These are phyloP conservation scores for Ispidina picta DNA, from an alignment of 2,797 vertebrate genomes.

Conservation along the genomic window DNA sequence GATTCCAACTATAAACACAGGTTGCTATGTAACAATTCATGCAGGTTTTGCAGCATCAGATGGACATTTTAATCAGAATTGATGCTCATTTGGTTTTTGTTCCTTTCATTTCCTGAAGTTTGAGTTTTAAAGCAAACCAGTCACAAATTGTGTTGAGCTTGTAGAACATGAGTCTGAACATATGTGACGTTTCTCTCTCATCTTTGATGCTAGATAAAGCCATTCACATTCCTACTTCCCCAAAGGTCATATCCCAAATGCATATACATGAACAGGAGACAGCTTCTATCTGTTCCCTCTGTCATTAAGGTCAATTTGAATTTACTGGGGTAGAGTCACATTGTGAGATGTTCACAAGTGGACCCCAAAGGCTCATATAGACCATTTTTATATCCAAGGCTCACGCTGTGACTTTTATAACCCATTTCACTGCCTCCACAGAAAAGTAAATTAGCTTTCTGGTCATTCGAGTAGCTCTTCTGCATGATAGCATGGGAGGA, in stretches of 20 bases:
- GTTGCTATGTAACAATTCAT: conserved; percentile 37
- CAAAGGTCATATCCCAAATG: background rate
- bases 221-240: background rate
- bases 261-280: background rate
- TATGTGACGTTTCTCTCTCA: background rate
- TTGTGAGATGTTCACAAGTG: background rate
- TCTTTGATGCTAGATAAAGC: background rate
- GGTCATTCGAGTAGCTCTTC: background rate
- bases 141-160: background rate
- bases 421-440: background rate
- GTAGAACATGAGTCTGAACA: background rate
- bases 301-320: background rate
- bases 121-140: conserved; percentile 26
- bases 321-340: background rate
- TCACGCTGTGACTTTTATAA: background rate
- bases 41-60: conserved; percentile 34
- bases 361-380: accelerated
- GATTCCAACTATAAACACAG: conserved; percentile 32
- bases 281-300: background rate
- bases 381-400: background rate
- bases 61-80: conserved; percentile 37
- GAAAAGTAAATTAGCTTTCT: background rate
- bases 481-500: background rate
- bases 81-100: background rate
- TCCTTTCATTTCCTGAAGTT: conserved; percentile 9